These are phyloP conservation scores for Mythimna vitellina DNA, from an alignment of 2,888 invertebrate genomes.

Conservation along the genomic window DNA sequence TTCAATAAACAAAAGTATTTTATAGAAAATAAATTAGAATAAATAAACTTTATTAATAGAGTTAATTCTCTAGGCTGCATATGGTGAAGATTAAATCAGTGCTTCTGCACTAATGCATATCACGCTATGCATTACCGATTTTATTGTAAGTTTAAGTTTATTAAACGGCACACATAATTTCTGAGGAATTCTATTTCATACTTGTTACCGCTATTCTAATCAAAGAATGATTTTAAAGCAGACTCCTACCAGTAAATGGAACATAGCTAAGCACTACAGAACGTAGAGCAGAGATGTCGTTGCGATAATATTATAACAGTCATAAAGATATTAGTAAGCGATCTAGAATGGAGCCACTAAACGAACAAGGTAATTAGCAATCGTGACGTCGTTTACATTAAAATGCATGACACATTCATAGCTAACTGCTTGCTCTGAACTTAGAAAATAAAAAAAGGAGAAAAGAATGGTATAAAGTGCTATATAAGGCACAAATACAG, in stretches of 20 bases:
- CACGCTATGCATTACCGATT: no score
- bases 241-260: background rate
- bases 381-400: conserved; percentile 36
- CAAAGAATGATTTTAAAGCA: background rate
- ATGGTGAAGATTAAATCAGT: background rate
- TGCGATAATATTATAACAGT: conserved; percentile 2
- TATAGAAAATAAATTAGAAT: background rate
- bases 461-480: background rate
- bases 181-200: no score
- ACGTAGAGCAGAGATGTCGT: background rate
- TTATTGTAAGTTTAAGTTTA: no score
- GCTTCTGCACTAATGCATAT: no score
- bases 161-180: no score
- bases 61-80: no score
- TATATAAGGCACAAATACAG: background rate
- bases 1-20: conserved; percentile 2
- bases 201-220: no score
- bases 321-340: conserved; percentile 48
- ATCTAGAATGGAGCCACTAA: conserved; percentile 37
- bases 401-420: conserved; percentile 46
- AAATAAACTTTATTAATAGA: background rate
- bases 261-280: background rate
- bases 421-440: conserved; percentile 7
- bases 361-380: conserved; percentile 42
- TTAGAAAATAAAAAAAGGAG: background rate